Evolutionary conservation across 2,113 vertebrate species (phyloP), one percentile per base, ranked within the genome.

Genomic region (Canis aureus): DNA sequence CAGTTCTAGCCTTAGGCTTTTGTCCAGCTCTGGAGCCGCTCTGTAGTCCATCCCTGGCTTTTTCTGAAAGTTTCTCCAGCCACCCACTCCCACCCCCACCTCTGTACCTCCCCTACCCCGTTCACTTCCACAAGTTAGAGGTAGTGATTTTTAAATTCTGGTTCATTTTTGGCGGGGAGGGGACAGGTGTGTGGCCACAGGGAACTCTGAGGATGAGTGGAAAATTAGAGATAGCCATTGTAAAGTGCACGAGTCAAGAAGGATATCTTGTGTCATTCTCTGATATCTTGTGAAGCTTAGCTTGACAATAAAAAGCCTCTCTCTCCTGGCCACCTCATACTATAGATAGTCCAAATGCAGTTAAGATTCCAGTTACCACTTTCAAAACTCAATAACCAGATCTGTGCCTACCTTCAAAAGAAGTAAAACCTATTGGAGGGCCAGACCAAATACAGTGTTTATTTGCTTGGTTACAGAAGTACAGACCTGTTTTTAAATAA

Each of bases 221-320:
- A 97, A 95, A 91, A 55, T 81, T 43, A 94, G 66, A 94, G 60
- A 35, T 4, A 59, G 11, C 20, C 74, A 89, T 94, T 96, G 94
- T 76, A 78, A 96, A 93, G 35, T 85, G 4, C 13, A 55, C 2
- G 5, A 74, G n/a, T 93, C 5, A 82, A 91, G 22, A 23, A 78
- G 5, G 38, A 29, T 69, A 73, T 29, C 35, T 43, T 73, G 11
- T 79, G 55, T 53, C 13, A 64, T 71, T 73, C 51, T 96, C n/a
- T 93, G 43, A 43, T 93, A 76, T 57, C 78, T 38, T 94, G 7
- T 83, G 66, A 94, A 78, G 25, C 66, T 96, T 29, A 81, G 5
- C 32, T 79, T 88, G 29, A 29, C 16, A 82, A 35, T 89, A 91
- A 93, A 90, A 86, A 74, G 69, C 11, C 5, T 91, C 1, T 43